phyloP scores from a whole-genome alignment of 2,888 invertebrate species.

The Calliopum simillimum region DNA sequence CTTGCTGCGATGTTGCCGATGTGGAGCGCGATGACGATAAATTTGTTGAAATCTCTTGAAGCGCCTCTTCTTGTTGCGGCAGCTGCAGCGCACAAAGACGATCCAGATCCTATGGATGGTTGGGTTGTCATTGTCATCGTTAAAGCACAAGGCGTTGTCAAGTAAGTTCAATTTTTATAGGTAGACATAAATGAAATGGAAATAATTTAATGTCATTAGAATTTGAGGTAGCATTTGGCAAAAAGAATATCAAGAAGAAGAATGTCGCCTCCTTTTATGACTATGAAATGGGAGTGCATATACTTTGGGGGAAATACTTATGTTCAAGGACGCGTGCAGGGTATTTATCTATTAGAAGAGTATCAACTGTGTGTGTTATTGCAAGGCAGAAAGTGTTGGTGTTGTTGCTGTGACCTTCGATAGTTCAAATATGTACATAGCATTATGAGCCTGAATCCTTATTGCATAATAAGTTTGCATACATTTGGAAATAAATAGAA shows the following conservation, averaged over 20 bases:
- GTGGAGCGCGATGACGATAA: conserved; percentile 36
- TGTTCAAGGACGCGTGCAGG: conserved; percentile 6
- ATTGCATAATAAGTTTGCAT: no score
- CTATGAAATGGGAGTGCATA: background rate
- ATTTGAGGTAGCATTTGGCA: background rate
- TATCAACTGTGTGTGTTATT: background rate
- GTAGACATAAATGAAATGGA: conserved; percentile 11
- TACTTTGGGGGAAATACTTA: background rate
- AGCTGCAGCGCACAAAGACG: conserved; percentile 58
- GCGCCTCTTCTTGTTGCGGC: conserved; percentile 56
- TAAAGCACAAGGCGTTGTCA: background rate
- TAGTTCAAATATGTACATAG: background rate
- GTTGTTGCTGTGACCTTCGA: conserved; percentile 7
- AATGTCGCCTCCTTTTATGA: background rate
- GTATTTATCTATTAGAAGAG: background rate
- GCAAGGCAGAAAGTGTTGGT: background rate
- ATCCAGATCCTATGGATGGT: conserved; percentile 60
- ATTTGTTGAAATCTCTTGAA: conserved; percentile 56
- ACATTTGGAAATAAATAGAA: no score
- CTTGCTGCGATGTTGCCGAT: conserved; percentile 41
- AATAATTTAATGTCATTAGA: conserved; percentile 18
- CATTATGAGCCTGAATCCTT: no score
- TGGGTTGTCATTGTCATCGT: background rate
- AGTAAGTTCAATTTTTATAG: background rate
- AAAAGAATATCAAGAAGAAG: background rate